Evolutionary conservation across 1,140 invertebrate genomes (phyloP).

Genomic region (Calephelis virginiensis): DNA sequence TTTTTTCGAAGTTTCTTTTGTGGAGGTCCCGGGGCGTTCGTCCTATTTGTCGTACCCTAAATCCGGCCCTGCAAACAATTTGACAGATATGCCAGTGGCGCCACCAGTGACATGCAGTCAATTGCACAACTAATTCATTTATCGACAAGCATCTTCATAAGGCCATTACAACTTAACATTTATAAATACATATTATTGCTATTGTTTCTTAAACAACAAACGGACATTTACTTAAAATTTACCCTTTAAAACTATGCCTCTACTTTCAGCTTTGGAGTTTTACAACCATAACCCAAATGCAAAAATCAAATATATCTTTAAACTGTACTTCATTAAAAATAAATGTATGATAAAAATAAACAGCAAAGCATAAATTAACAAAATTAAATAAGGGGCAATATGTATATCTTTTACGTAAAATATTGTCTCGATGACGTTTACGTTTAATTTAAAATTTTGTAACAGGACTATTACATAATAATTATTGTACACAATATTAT

Average conservation of each 20-base stretch:
- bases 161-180: constrained; percentile 6
- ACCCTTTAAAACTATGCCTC: constrained; percentile 15
- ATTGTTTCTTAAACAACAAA: constrained; percentile 12
- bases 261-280: constrained; percentile 5
- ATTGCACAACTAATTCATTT: neutral
- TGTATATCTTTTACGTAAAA: no score
- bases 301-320: constrained; percentile 5
- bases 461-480: no score
- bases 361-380: constrained; percentile 10
- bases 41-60: no score
- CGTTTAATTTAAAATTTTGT: no score
- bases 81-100: neutral
- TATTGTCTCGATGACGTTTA: no score
- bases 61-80: no score
- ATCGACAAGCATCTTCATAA: neutral
- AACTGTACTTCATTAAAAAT: constrained; percentile 8
- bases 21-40: no score
- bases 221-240: constrained; percentile 9
- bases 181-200: constrained; percentile 6
- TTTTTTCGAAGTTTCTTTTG: no score
- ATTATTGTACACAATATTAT: no score
- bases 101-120: constrained; percentile 2
- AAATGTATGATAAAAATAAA: constrained; percentile 1
- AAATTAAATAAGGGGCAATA: neutral
- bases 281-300: constrained; percentile 4